Percentiles rank a stretch among this genome's conserved stretches.
Evolutionary conservation across 2,888 invertebrate genomes (phyloP).

Genomic region (Polia nebulosa): DNA sequence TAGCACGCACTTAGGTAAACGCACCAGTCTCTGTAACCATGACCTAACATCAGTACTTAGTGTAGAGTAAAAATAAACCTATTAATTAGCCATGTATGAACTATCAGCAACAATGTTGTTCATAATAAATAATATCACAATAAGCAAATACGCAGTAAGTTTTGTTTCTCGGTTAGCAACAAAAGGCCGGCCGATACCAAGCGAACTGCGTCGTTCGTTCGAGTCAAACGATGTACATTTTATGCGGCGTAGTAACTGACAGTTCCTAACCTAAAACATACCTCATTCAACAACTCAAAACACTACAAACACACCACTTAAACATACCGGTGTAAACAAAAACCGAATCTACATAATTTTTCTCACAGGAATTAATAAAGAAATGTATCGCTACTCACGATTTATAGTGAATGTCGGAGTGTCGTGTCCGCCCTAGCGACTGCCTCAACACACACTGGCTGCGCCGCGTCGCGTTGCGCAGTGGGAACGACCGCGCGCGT

Average conservation of each 20-base stretch:
- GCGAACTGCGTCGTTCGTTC: slow-evolving; percentile 83
- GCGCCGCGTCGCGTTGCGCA: slow-evolving; percentile 76
- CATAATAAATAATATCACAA: slow-evolving; percentile 62
- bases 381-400: slow-evolving; percentile 77
- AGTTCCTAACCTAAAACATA: slow-evolving; percentile 80
- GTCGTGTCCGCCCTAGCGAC: slow-evolving; percentile 79
- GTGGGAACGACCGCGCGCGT: slow-evolving; percentile 76
- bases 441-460: slow-evolving; percentile 83
- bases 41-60: slow-evolving; percentile 60
- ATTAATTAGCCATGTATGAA: slow-evolving; percentile 32
- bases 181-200: slow-evolving; percentile 82
- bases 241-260: slow-evolving; percentile 86
- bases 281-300: slow-evolving; percentile 55
- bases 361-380: slow-evolving; percentile 72
- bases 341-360: slow-evolving; percentile 65
- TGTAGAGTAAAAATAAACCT: slow-evolving; percentile 41
- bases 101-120: slow-evolving; percentile 68
- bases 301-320: slow-evolving; percentile 47
- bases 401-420: slow-evolving; percentile 67
- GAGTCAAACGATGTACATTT: slow-evolving; percentile 76
- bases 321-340: slow-evolving; percentile 56
- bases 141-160: slow-evolving; percentile 82
- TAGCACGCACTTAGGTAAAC: slow-evolving; percentile 17
- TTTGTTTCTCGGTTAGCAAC: slow-evolving; percentile 85
- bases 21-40: slow-evolving; percentile 45